Base-by-base conservation (phyloP, 2,113 vertebrate species). In the Seriola quinqueradiata region DNA sequence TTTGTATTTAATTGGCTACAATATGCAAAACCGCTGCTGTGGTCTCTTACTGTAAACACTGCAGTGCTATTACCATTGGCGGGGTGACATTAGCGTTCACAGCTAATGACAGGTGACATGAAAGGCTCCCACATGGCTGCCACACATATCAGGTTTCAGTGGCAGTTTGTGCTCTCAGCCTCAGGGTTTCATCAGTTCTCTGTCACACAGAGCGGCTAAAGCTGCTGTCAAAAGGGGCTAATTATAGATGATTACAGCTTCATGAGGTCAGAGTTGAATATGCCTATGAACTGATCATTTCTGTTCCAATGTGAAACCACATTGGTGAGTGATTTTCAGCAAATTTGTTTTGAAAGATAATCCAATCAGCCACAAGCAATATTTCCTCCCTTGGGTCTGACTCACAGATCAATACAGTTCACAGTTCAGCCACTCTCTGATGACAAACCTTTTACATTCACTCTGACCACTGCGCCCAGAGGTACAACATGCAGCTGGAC, bases 101-200 rank as follows among this genome's bases (percentile, higher is more conserved):
- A 36, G 67, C 72, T 78, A 84, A 88, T 82, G 82, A 82, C 89
- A 87, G 86, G 84, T 87, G 84, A 86, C 86, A 88, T 75, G 77
- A 84, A 78, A 81, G 78, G 60, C 59, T 72, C 66, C 70, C n/a
- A 21, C 75, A 21, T 13, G 13, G 61, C 78, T 50, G 76, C 67
- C 12, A 32, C 55, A 48, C 66, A 60, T 21, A 57, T 86, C 57
- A 42, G 42, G 81, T 87, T 84, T 79, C 76, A 63, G 80, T 13
- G 38, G 23, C 68, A 58, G 46, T 63, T 64, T 48, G 19, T 42
- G 75, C 46, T 65, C 74, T 38, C 54, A 40, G 83, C 86, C 78
- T 19, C 3, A 54, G 84, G 85, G 82, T 61, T 75, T 64, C 69
- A 77, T 83, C 84, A 57, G 65, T 13, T 65, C 66, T 40, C 38